Conservation (phyloP, 2,113 vertebrate genomes). For the Felis catus region DNA sequence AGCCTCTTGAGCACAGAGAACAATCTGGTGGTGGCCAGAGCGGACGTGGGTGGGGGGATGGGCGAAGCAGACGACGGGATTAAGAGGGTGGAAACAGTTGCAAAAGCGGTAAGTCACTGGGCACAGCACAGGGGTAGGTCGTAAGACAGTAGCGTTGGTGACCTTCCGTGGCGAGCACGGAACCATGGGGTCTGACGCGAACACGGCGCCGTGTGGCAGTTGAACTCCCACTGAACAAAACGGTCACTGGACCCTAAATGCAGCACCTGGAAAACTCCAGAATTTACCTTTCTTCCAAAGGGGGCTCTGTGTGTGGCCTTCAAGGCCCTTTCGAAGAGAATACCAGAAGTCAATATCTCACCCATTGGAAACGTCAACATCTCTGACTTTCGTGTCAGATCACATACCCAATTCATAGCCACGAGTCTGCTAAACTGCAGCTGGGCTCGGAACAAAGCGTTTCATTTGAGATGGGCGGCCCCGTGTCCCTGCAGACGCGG, state of each 20-base stretch:
- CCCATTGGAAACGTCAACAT: background rate
- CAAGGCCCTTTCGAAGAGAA: background rate
- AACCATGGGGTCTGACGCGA: rapidly evolving
- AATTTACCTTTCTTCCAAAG: background rate
- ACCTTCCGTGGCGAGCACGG: background rate
- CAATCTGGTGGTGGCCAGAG: background rate
- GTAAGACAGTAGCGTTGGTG: background rate
- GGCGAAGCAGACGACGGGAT: too few relatives aligned
- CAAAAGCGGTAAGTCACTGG: too few relatives aligned
- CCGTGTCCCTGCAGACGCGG: rapidly evolving
- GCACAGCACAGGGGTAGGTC: background rate
- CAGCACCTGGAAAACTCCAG: rapidly evolving
- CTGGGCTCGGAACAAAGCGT: background rate
- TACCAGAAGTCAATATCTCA: background rate
- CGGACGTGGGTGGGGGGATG: too few relatives aligned
- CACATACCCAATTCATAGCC: background rate
- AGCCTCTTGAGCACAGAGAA: background rate
- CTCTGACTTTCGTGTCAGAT: background rate
- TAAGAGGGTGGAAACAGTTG: too few relatives aligned
- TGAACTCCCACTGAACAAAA: background rate
- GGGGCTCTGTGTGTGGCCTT: background rate
- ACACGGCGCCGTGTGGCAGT: rapidly evolving
- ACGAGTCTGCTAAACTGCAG: rapidly evolving
- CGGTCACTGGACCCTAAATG: background rate
- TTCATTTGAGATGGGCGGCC: background rate